These are phyloP conservation scores for Pipistrellus pygmaeus DNA, from an alignment of 2,797 vertebrate species.

Conservation along the genomic window DNA sequence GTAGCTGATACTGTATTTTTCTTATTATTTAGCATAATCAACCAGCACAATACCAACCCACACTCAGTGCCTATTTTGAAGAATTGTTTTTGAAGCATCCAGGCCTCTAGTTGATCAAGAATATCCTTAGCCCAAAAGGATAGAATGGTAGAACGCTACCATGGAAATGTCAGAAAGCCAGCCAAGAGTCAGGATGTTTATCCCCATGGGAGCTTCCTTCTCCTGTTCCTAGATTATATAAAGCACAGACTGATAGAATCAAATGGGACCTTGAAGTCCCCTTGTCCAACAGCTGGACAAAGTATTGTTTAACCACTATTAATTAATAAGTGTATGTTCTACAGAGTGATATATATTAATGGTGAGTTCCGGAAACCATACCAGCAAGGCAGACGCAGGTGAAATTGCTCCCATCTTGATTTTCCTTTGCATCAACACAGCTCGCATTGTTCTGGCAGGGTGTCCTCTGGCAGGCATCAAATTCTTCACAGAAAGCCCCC, in stretches of 20 bases:
- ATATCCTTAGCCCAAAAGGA: neutral
- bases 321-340: accelerated
- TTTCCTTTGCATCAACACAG: slow-evolving; percentile 92
- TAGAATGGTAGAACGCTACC: neutral
- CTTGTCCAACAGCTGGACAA: neutral
- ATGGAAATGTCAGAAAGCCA: neutral
- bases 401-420: slow-evolving; percentile 92
- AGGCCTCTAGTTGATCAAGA: neutral
- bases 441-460: slow-evolving; percentile 95
- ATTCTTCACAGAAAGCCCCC: slow-evolving; percentile 96
- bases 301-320: neutral
- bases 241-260: neutral
- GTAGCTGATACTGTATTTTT: neutral
- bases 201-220: neutral
- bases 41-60: neutral
- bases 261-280: neutral
- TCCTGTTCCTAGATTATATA: neutral
- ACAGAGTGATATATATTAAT: neutral
- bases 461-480: slow-evolving; percentile 93
- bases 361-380: slow-evolving; percentile 79
- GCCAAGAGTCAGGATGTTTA: accelerated
- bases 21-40: neutral
- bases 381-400: slow-evolving; percentile 94
- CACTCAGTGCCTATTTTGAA: neutral
- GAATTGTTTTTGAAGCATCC: slow-evolving; percentile 20